Evolutionary conservation across 1,140 invertebrate genomes (phyloP).

Genomic region (Steinernema khuongi): DNA sequence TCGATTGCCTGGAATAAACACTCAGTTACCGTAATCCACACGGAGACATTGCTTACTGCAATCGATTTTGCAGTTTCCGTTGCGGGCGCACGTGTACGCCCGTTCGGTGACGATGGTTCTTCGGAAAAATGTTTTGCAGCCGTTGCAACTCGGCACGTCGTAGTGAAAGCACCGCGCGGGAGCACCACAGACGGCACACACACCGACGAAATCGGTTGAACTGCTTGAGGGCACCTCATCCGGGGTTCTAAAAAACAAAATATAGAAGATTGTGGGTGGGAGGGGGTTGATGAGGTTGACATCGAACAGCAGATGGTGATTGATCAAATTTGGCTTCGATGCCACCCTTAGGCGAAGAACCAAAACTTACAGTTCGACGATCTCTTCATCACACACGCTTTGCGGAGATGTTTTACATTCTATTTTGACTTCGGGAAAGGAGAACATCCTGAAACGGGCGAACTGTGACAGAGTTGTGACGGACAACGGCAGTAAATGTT

Average conservation of each 20-base stretch:
- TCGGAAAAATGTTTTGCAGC: not conserved
- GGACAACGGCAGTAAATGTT: too few relatives aligned
- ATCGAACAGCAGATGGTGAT: not conserved
- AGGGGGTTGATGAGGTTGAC: too few relatives aligned
- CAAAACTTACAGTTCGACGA: not conserved
- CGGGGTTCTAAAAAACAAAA: not conserved
- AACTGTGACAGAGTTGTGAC: not conserved
- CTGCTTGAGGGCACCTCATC: not conserved
- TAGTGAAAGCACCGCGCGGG: not conserved
- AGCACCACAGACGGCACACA: not conserved
- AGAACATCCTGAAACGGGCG: conserved; percentile 6
- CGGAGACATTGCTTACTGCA: not conserved
- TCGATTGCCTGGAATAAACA: not conserved
- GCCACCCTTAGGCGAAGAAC: not conserved
- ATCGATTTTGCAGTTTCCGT: conserved; percentile 1
- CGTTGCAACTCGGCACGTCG: not conserved
- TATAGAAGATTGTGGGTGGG: too few relatives aligned
- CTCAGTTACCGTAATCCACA: not conserved
- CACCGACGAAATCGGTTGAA: not conserved
- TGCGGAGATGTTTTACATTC: conserved; percentile 7
- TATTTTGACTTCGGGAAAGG: not conserved
- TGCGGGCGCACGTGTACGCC: not conserved
- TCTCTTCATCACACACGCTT: not conserved
- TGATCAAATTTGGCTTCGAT: too few relatives aligned
- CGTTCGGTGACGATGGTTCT: not conserved